Evolutionary conservation across 1,140 invertebrate genomes (phyloP).

Genomic region (Euura lappo): DNA sequence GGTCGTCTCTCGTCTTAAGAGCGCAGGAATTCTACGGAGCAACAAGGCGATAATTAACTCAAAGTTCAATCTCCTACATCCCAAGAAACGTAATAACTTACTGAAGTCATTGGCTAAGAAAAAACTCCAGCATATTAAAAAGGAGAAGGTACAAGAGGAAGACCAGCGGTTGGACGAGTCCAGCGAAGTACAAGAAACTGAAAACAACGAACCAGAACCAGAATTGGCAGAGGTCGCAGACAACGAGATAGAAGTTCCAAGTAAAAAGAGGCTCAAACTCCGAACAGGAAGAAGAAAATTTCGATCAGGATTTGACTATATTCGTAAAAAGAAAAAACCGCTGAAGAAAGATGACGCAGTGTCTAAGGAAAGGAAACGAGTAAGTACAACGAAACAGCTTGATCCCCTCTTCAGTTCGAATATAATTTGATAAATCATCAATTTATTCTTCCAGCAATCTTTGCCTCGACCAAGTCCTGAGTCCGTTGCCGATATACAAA

Average conservation of each 20-base stretch:
- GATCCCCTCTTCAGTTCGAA: conserved; percentile 16
- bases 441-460: conserved; percentile 37
- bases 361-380: conserved; percentile 56
- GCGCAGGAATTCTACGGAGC: conserved; percentile 64
- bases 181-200: conserved; percentile 50
- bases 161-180: conserved; percentile 35
- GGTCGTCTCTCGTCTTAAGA: conserved; percentile 64
- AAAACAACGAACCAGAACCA: conserved; percentile 45
- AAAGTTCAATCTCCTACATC: conserved; percentile 61
- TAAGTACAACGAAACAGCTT: conserved; percentile 29
- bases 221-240: conserved; percentile 41
- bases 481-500: conserved; percentile 77
- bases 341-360: conserved; percentile 53
- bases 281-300: conserved; percentile 66
- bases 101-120: conserved; percentile 61
- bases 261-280: conserved; percentile 61
- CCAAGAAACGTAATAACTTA: conserved; percentile 64
- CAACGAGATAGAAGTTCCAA: conserved; percentile 34
- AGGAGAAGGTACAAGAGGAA: conserved; percentile 20
- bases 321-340: conserved; percentile 83
- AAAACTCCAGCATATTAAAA: conserved; percentile 42
- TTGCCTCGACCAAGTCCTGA: conserved; percentile 67
- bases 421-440: conserved; percentile 25
- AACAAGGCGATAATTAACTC: conserved; percentile 62
- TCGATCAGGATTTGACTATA: conserved; percentile 86